Evolutionary conservation across 2,888 invertebrate species (phyloP), one percentile per base, ranked within the genome.

Genomic region (Ischnus inquisitorius): DNA sequence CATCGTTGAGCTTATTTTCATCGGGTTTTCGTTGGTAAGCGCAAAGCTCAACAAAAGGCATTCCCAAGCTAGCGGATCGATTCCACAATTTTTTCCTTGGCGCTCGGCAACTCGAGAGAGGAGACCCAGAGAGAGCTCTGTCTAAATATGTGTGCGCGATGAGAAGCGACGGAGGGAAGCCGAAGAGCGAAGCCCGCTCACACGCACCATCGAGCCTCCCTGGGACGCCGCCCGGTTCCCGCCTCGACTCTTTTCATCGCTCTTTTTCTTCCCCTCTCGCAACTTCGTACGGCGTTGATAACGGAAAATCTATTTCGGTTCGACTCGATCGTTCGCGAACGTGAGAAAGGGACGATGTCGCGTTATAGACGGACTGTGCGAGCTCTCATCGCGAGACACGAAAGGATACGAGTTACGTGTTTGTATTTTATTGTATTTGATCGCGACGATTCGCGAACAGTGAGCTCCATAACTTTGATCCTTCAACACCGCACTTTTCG

Each of bases 241-340:
- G n/a, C 43, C 34, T 28, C 10, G 34, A 41, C 39, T 16, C 34
- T 65, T 65, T 57, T 19, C 25, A 22, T 57, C 57, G 19, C 57
- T 54, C 54, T 54, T 10, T 57, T 19, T 65, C 41, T 65, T 16
- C 43, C 19, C 19, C 62, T 48, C 14, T 48, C 14, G 48, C 14
- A 54, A 34, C 28, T 68, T 68, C 68, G 48, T 28, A 28, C 28
- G 16, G 25, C 64, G 48, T 68, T 68, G 68, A 68, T 68, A 68
- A 68, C 68, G 48, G 22, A 28, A 68, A 68, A 48, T 68, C 48
- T 68, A 68, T 68, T 68, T 68, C 48, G 68, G 68, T 54, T 68
- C 43, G 22, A 68, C 68, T 48, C 43, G 43, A 67, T 67, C 67
- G 46, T n/a, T 46, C 43, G 25, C 28, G 25, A 48, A 48, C 48